Base-by-base conservation (phyloP, 2,888 invertebrate species). In the Carabus problematicus region DNA sequence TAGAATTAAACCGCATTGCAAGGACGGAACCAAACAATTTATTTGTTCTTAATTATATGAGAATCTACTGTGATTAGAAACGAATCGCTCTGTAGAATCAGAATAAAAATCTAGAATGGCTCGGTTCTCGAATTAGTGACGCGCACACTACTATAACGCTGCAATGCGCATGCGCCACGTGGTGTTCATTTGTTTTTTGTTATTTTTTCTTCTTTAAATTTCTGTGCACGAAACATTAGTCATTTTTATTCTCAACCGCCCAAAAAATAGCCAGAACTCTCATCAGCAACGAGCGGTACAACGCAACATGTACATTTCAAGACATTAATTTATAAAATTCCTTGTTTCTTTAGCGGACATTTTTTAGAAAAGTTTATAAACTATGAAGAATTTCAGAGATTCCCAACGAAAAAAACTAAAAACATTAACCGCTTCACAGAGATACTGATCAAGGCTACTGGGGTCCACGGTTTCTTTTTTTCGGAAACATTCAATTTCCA, bases 401-500 rank as follows among this genome's bases (percentile, higher is more conserved):
- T n/a, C n/a, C n/a, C n/a, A n/a, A n/a, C n/a, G n/a, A n/a, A n/a
- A n/a, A n/a, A n/a, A n/a, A 29, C 12, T n/a, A 39, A 40, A 58
- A 9, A 14, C 12, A 12, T 18, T 41, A 18, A 29, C 66, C 66
- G 66, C 66, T 59, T 49, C n/a, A 2, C 8, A 14, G 39, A 9
- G 8, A 56, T 12, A 16, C 45, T 49, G 58, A 3, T 12, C 18
- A 41, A 8, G 14, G 9, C 39, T 29, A 62, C 43, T n/a, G 12
- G 19, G 11, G n/a, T 47, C 40, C 11, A 40, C 47, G 59, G 58
- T 66, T 66, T 29, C 29, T 18, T 47, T 66, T 64, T 64, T 66
- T 59, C 41, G 59, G 59, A 66, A 66, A 66, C 66, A 66, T 66
- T 66, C 66, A 59, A 66, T 66, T 66, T 59, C 59, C 66, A 66